These are phyloP conservation scores for Frankliniella fusca DNA, from an alignment of 2,888 invertebrate genomes.

Conservation along the genomic window DNA sequence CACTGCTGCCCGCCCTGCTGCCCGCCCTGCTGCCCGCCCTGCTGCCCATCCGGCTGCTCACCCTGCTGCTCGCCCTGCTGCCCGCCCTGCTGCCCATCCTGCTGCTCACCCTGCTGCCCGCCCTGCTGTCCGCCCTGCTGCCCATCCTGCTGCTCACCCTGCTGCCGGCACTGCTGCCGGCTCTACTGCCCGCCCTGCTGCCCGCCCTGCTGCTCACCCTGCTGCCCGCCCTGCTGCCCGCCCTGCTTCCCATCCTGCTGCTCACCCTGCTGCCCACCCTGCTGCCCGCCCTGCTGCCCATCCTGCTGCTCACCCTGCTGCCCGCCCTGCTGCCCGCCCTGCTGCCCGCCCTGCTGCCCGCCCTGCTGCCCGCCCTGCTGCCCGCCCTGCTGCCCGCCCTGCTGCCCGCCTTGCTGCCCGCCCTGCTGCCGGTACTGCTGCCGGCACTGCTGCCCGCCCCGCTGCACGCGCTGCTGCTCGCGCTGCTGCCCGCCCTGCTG, in stretches of 20 bases:
- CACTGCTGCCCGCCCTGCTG: neutral
- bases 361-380: too few relatives aligned
- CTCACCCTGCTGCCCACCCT: neutral
- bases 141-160: neutral
- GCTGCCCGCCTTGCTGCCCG: neutral
- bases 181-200: neutral
- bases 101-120: too few relatives aligned
- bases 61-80: neutral
- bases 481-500: neutral
- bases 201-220: too few relatives aligned
- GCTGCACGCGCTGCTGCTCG: neutral
- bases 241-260: too few relatives aligned
- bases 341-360: neutral
- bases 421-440: too few relatives aligned
- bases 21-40: neutral
- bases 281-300: neutral
- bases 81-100: too few relatives aligned
- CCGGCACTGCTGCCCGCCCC: neutral
- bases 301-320: too few relatives aligned
- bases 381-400: neutral
- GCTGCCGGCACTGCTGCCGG: neutral
- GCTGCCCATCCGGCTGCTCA: too few relatives aligned
- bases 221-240: neutral
- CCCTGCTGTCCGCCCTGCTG: neutral
- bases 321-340: neutral